Base-by-base conservation (phyloP, 2,888 invertebrate species). In the Poecilobothrus nobilitatus region DNA sequence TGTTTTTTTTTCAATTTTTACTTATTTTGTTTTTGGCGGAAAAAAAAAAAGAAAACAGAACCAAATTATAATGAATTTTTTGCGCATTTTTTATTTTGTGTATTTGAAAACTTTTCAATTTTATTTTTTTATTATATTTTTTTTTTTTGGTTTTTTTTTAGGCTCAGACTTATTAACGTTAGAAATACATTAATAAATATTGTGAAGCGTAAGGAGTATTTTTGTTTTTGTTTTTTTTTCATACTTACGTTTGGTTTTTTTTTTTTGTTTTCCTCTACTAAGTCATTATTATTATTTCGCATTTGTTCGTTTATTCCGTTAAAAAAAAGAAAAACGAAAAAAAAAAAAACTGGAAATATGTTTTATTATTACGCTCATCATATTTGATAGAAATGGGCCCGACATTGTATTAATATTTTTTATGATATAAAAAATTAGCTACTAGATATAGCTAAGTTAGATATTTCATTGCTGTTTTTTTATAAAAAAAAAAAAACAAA, bases 161-260 rank as follows among this genome's bases (percentile, higher is more conserved):
- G 53, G 18, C 18, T 53, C 53, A 53, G 53, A 53, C 53, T 53
- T 53, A 53, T 53, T 53, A 53, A 53, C n/a, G 53, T 53, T 53
- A 53, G 53, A 53, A 18, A 53, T 12, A 41, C 53, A 53, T 18
- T 53, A 53, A 53, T 53, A 18, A 18, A 18, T 53, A 53, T 53
- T 53, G n/a, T 53, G 53, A 53, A 53, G 53, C 53, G 53, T 53
- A 53, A 53, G 53, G n/a, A 37, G 34, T 34, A 34, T 37, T 10
- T 37, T 37, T 37, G 2, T 44, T 44, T 44, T 44, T 44, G 15
- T 44, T 44, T 44, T 44, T 44, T 44, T 44, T 44, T 44, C 12
- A 44, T 44, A 7, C 5, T 44, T 44, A 44, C 12, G 6, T 44
- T 44, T 44, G 6, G 15, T 44, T 44, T 44, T 44, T 44, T 6